Conservation (phyloP, 2,888 invertebrate species). For the Camponotus fellah region DNA sequence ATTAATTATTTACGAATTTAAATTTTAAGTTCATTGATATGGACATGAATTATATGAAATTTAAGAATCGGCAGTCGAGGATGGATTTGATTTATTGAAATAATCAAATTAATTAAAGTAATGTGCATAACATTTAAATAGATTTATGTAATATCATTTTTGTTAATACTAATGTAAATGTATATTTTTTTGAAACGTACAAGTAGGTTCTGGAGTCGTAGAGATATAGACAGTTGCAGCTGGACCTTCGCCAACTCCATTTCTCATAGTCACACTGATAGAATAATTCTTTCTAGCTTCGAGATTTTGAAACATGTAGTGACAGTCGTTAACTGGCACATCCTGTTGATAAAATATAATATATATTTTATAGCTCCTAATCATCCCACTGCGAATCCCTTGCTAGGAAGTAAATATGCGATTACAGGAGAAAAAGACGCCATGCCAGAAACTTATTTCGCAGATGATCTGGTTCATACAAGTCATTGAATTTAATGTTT, state of each 20-base stretch:
- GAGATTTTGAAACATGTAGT: conserved; percentile 93
- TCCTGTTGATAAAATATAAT: conserved; percentile 87
- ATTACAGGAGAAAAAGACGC: conserved; percentile 77
- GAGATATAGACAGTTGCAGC: conserved; percentile 89
- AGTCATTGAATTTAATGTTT: conserved; percentile 62
- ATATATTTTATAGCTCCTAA: background rate
- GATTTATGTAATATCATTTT: background rate
- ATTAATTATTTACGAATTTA: background rate
- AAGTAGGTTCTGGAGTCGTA: conserved; percentile 90
- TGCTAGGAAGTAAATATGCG: conserved; percentile 58
- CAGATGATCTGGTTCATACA: conserved; percentile 78
- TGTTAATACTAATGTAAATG: background rate
- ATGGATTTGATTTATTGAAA: background rate
- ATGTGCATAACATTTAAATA: background rate
- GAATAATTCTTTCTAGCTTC: conserved; percentile 91
- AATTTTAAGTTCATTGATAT: background rate
- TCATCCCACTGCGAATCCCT: conserved; percentile 55
- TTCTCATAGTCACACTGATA: conserved; percentile 93
- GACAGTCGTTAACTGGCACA: conserved; percentile 89
- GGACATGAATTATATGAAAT: conserved; percentile 1
- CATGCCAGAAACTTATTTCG: conserved; percentile 82
- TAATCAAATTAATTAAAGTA: background rate
- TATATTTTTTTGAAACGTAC: conserved; percentile 85
- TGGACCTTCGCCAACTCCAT: conserved; percentile 93
- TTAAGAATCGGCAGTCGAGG: background rate